Evolutionary conservation across 2,797 vertebrate species (phyloP).

Genomic region (Salmo trutta): DNA sequence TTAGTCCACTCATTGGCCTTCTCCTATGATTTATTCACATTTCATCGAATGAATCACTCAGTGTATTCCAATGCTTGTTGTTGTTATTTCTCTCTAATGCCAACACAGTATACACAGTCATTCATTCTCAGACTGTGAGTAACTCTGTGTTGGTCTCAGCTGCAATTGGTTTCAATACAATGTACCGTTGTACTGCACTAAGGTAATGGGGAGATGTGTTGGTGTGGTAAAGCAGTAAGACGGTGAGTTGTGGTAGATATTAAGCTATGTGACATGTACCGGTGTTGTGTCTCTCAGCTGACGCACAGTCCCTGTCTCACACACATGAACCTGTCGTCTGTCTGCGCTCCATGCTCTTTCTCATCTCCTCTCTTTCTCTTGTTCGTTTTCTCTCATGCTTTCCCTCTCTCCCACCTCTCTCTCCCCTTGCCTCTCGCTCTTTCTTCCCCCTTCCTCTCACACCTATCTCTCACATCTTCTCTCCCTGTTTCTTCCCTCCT

Average conservation of each 20-base stretch:
- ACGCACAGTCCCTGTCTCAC: slow-evolving; percentile 22
- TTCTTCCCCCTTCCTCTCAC: not conserved
- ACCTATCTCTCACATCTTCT: not conserved
- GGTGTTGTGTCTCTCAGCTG: not conserved
- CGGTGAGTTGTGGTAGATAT: not conserved
- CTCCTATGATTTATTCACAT: not conserved
- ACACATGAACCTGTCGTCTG: not conserved
- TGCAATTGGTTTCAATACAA: too few relatives aligned
- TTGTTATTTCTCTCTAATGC: not conserved
- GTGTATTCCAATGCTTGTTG: not conserved
- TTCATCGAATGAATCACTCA: not conserved
- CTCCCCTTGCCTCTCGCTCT: not conserved
- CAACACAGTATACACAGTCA: not conserved
- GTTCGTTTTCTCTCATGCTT: not conserved
- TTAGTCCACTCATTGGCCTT: too few relatives aligned
- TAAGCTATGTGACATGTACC: not conserved
- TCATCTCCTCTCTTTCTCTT: too few relatives aligned
- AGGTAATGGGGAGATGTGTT: not conserved
- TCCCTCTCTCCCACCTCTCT: not conserved
- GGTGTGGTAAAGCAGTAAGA: not conserved
- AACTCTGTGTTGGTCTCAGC: not conserved
- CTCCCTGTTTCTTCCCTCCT: slow-evolving; percentile 7
- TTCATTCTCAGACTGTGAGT: not conserved
- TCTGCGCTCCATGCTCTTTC: not conserved
- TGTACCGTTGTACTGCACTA: not conserved